phyloP scores from a whole-genome alignment of 2,113 vertebrate species.

The Atractosteus spatula region DNA sequence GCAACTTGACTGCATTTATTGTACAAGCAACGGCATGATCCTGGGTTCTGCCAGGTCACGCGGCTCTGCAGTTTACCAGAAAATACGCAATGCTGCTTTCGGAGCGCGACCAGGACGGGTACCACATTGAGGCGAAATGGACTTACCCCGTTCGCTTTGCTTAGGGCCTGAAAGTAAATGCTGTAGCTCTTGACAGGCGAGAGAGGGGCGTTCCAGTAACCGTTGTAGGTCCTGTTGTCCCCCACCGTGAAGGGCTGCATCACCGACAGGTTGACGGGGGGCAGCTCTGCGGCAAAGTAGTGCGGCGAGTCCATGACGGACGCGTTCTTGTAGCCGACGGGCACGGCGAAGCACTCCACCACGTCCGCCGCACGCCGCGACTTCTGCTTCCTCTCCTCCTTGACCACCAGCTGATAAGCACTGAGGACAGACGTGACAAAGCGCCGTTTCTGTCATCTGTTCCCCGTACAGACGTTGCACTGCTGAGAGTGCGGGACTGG shows the following conservation, averaged over 20 bases:
- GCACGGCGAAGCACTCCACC: slow-evolving; percentile 82
- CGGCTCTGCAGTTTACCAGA: no score
- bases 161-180: slow-evolving; percentile 95
- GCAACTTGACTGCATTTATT: no score
- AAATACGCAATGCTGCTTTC: no score
- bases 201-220: slow-evolving; percentile 94
- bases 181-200: slow-evolving; percentile 95
- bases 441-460: no score
- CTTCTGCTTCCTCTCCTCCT: slow-evolving; percentile 86
- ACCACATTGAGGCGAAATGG: no score
- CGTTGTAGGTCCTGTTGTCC: slow-evolving; percentile 95
- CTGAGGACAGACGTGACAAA: slow-evolving; percentile 48
- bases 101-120: no score
- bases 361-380: slow-evolving; percentile 82
- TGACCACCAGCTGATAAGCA: slow-evolving; percentile 92
- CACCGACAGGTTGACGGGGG: slow-evolving; percentile 79
- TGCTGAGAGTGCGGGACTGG: no score
- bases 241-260: slow-evolving; percentile 92
- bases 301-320: slow-evolving; percentile 81
- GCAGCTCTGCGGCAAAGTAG: slow-evolving; percentile 91
- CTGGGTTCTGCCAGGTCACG: no score
- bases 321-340: slow-evolving; percentile 87
- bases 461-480: no score
- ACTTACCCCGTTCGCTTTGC: slow-evolving; percentile 94
- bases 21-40: no score